Evolutionary conservation across 2,797 vertebrate species (phyloP).

Genomic region (Microcaecilia unicolor): DNA sequence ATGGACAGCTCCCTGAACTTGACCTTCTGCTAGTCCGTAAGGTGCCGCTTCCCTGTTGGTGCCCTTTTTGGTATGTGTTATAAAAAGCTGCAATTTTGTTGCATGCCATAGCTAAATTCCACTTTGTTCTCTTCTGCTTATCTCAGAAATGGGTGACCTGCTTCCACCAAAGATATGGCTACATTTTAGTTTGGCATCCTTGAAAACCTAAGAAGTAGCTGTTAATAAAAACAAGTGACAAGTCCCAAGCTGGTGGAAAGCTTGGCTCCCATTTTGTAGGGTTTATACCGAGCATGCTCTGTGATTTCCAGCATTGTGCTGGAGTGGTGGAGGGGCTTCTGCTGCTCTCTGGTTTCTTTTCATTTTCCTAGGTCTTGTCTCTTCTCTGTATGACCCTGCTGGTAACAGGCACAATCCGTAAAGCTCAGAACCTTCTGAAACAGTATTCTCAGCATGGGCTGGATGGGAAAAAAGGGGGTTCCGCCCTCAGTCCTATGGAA

Average conservation of each 20-base stretch:
- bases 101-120: not conserved
- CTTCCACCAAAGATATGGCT: too few relatives aligned
- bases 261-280: accelerated
- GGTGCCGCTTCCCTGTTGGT: not conserved
- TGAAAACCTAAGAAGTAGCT: too few relatives aligned
- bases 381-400: conserved; percentile 53
- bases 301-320: not conserved
- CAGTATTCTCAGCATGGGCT: conserved; percentile 99
- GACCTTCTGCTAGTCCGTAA: not conserved
- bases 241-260: too few relatives aligned
- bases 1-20: not conserved
- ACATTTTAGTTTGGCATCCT: too few relatives aligned
- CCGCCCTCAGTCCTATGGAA: conserved; percentile 98
- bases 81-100: too few relatives aligned
- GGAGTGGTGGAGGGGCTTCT: conserved; percentile 55
- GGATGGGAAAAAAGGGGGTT: conserved; percentile 98
- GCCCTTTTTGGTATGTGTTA: not conserved
- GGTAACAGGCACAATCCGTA: conserved; percentile 98
- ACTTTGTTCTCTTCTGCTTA: too few relatives aligned
- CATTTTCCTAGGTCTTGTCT: conserved; percentile 74
- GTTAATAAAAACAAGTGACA: too few relatives aligned
- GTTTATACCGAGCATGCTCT: not conserved
- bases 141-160: too few relatives aligned
- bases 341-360: conserved; percentile 55
- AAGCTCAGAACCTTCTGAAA: conserved; percentile 99